Conservation (phyloP, 2,888 invertebrate genomes). For the Rhaphigaster nebulosa region DNA sequence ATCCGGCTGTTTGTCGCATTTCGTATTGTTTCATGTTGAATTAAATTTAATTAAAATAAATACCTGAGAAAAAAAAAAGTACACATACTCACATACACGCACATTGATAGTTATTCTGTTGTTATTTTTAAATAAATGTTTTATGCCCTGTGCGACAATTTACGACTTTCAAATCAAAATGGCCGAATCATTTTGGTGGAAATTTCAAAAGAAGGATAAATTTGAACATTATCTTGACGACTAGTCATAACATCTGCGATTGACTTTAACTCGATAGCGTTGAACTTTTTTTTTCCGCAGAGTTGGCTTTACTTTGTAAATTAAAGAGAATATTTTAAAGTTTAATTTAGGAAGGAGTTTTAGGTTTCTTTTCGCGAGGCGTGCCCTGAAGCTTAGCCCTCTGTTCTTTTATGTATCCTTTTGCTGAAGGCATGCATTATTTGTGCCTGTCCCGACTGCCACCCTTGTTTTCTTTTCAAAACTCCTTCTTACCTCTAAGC, state of each 20-base stretch:
- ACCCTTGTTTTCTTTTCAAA: neutral
- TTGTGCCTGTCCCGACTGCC: neutral
- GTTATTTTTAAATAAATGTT: too few relatives aligned
- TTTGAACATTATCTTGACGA: neutral
- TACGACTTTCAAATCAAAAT: neutral
- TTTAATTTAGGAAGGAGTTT: neutral
- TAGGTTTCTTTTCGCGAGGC: neutral
- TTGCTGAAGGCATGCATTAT: neutral
- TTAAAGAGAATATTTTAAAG: constrained; percentile 7
- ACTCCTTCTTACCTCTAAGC: neutral
- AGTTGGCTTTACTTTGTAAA: neutral
- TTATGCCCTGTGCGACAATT: too few relatives aligned
- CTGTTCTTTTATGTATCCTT: constrained; percentile 9
- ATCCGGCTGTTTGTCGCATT: too few relatives aligned
- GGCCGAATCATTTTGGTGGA: neutral
- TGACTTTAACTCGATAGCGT: neutral
- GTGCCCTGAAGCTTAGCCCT: neutral
- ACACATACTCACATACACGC: too few relatives aligned
- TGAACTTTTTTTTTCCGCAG: neutral
- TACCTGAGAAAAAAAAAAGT: too few relatives aligned
- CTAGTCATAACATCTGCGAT: too few relatives aligned
- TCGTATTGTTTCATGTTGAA: too few relatives aligned
- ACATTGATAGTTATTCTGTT: too few relatives aligned
- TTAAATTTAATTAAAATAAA: too few relatives aligned
- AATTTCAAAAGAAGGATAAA: neutral